These are phyloP conservation scores for Mesocricetus auratus DNA, from an alignment of 2,113 vertebrate genomes.

Conservation along the genomic window DNA sequence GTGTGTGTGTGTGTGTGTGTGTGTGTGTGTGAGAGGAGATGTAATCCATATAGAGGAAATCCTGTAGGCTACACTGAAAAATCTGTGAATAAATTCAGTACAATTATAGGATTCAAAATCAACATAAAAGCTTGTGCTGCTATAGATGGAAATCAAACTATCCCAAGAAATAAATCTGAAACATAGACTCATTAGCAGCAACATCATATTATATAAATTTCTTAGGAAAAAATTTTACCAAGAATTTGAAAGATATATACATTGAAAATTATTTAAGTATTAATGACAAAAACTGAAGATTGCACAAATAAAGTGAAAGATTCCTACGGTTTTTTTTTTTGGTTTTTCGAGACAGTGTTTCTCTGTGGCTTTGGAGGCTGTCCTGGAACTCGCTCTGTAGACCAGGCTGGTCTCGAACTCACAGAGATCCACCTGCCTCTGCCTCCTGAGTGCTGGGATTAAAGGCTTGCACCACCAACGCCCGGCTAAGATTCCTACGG, in stretches of 20 bases:
- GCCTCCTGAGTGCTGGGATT: too few relatives aligned
- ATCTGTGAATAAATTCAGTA: neutral
- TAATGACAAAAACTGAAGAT: neutral
- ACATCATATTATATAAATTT: neutral
- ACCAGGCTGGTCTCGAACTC: too few relatives aligned
- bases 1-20: too few relatives aligned
- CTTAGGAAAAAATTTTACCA: neutral
- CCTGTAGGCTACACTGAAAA: neutral
- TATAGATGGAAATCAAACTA: neutral
- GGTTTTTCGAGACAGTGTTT: too few relatives aligned
- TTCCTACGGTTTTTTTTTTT: neutral
- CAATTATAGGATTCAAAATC: neutral
- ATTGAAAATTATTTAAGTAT: neutral
- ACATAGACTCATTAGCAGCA: neutral
- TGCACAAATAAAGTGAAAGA: neutral
- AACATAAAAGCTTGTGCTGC: neutral
- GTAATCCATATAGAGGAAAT: neutral
- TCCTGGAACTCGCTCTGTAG: too few relatives aligned
- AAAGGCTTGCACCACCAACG: too few relatives aligned
- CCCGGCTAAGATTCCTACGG: neutral
- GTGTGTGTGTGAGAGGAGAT: neutral
- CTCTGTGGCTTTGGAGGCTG: too few relatives aligned
- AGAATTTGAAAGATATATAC: neutral
- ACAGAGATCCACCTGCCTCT: too few relatives aligned
- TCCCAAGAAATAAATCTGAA: neutral